These are phyloP conservation scores for Tachysurus vachellii DNA, from an alignment of 2,113 vertebrate species.

Conservation along the genomic window DNA sequence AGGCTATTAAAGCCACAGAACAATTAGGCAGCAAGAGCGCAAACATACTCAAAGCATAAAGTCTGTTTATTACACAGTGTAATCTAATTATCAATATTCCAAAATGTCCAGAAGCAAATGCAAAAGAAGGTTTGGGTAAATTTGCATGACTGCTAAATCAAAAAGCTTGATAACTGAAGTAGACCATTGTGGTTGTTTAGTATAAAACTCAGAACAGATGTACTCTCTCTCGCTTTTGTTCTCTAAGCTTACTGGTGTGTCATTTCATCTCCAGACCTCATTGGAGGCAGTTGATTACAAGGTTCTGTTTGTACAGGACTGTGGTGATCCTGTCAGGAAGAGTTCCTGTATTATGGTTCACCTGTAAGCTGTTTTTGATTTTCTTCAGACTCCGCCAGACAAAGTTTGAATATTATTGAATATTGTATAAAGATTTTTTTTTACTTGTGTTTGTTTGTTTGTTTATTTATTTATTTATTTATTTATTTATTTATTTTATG, in stretches of 20 bases:
- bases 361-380: neutral
- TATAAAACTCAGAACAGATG: neutral
- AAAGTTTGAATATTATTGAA: neutral
- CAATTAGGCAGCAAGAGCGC: constrained; percentile 45
- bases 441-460: neutral
- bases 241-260: constrained; percentile 53
- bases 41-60: constrained; percentile 41
- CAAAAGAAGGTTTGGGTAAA: neutral
- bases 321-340: constrained; percentile 30
- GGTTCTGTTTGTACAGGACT: constrained; percentile 55
- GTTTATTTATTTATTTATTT: no score
- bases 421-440: neutral
- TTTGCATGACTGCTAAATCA: neutral
- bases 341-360: constrained; percentile 2
- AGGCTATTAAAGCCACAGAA: constrained; percentile 41
- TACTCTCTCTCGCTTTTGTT: neutral
- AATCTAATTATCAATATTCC: neutral
- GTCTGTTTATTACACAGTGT: neutral
- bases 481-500: neutral
- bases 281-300: constrained; percentile 62
- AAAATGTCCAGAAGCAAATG: neutral
- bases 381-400: neutral
- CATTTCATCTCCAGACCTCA: constrained; percentile 56
- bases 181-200: neutral
- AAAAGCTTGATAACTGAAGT: constrained; percentile 1